Evolutionary conservation across 1,140 invertebrate genomes (phyloP).

Genomic region (Alviniconcha marisindica): DNA sequence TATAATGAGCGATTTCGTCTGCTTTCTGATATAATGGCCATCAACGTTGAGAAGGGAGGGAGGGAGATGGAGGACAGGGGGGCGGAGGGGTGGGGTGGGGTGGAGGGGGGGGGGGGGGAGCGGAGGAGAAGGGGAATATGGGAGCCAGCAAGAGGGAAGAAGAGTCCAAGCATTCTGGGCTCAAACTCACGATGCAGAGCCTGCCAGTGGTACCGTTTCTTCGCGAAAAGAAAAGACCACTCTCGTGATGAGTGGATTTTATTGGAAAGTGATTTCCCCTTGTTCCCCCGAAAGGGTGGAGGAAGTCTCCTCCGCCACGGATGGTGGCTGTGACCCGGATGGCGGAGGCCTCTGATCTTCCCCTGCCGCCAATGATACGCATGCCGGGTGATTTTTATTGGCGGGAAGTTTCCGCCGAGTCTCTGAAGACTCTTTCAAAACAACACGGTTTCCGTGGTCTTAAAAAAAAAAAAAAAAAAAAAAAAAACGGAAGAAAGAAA

Average conservation of each 20-base stretch:
- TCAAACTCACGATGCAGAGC: not conserved
- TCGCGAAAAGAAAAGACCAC: not conserved
- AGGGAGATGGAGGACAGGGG: not conserved
- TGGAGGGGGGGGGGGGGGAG: not conserved
- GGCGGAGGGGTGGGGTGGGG: not conserved
- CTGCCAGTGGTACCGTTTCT: not conserved
- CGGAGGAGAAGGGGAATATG: not conserved
- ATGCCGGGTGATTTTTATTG: not conserved
- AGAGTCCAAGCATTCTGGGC: not conserved
- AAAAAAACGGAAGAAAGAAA: not conserved
- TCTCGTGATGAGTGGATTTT: constrained; percentile 10
- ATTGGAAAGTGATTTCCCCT: constrained; percentile 29
- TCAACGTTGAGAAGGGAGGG: not conserved
- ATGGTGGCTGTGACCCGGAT: not conserved
- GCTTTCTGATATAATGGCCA: constrained; percentile 17
- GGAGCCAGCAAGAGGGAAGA: not conserved
- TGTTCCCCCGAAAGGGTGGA: not conserved
- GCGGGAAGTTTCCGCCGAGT: not conserved
- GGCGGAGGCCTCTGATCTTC: not conserved
- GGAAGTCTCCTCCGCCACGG: not conserved
- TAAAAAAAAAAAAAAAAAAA: not conserved
- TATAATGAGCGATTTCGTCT: constrained; percentile 17
- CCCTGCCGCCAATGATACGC: not conserved
- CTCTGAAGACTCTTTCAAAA: not conserved
- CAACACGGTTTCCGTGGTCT: not conserved